A percentile compares a stretch with the other conserved stretches of the same genome.
These are phyloP conservation scores for Isichthys henryi DNA, from an alignment of 2,113 vertebrate genomes.

Conservation along the genomic window DNA sequence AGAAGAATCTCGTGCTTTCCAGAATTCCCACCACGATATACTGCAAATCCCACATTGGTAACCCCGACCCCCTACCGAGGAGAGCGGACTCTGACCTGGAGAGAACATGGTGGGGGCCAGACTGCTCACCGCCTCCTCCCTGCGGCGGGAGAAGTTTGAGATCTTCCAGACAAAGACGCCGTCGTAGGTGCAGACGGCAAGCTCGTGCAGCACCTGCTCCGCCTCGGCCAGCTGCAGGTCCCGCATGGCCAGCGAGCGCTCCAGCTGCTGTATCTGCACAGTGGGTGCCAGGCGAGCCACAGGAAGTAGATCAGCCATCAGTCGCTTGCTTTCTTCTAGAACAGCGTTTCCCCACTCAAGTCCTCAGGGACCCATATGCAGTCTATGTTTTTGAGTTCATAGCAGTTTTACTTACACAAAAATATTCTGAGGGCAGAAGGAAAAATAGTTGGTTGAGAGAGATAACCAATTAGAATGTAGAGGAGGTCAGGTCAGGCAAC, in stretches of 20 bases:
- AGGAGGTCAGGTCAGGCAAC: no score
- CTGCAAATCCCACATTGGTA: neutral
- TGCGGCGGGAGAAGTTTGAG: slow-evolving; percentile 69
- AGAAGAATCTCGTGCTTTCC: neutral
- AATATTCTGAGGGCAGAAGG: no score
- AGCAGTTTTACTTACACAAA: no score
- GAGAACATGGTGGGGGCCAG: slow-evolving; percentile 85
- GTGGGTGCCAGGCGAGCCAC: neutral
- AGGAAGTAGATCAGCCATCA: neutral
- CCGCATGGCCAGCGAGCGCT: slow-evolving; percentile 71
- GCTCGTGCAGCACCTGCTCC: slow-evolving; percentile 67
- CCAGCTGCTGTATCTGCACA: slow-evolving; percentile 74
- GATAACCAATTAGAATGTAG: no score
- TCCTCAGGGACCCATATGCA: neutral
- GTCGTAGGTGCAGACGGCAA: slow-evolving; percentile 75
- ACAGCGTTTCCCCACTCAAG: neutral
- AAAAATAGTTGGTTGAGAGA: no score
- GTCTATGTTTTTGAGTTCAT: neutral
- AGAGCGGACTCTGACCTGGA: slow-evolving; percentile 62
- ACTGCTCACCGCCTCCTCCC: slow-evolving; percentile 75
- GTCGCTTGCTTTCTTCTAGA: neutral
- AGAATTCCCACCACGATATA: neutral
- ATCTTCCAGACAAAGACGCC: slow-evolving; percentile 90
- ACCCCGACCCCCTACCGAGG: neutral
- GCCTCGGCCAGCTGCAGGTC: slow-evolving; percentile 78